Base-by-base conservation (phyloP, 2,888 invertebrate genomes). In the Acrocera orbiculus region DNA sequence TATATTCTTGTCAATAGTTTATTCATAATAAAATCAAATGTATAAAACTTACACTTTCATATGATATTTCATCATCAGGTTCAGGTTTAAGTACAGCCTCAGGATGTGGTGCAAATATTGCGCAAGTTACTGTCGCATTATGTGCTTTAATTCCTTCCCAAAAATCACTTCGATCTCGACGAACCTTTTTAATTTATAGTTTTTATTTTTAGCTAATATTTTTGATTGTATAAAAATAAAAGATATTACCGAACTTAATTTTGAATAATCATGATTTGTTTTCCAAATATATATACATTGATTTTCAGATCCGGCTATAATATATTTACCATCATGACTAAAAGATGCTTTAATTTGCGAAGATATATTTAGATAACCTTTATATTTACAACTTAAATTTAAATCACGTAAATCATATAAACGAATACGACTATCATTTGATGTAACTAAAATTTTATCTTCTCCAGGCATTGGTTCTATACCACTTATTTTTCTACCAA, bases 251-350 rank as follows among this genome's bases (percentile, higher is more conserved):
- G 90, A 90, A 17, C 86, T 81, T 51, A 93, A 86, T 62, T 92
- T 92, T 3, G 89, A 79, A 54, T 90, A 90, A 52, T 93, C 93
- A 50, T 95, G 90, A 56, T 85, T 81, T 0, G 95, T 95, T 61
- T 89, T 87, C 98, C 98, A 98, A 35, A 96, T 81, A 54, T 95
- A 98, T 45, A 96, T 85, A 58, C 89, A 92, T 50, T 89, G 83
- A 62, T 98, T 95, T 52, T 96, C 95, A 0, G 93, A 93, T 0
- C 96, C 98, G 52, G 92, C 89, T 0, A 95, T 80, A 29, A 98
- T 90, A 56, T 92, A 95, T 51, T 90, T 90, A 1, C 95, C 96
- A 51, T 95, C 93, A 47, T 93, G 92, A 44, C 93, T 92, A 51
- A 96, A 95, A 23, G 87, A 89, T 0, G 93, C 96, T 50, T 92